Percentiles rank a stretch among this genome's conserved stretches.
phyloP scores from a whole-genome alignment of 2,797 vertebrate species.

The Gambelia wislizenii region DNA sequence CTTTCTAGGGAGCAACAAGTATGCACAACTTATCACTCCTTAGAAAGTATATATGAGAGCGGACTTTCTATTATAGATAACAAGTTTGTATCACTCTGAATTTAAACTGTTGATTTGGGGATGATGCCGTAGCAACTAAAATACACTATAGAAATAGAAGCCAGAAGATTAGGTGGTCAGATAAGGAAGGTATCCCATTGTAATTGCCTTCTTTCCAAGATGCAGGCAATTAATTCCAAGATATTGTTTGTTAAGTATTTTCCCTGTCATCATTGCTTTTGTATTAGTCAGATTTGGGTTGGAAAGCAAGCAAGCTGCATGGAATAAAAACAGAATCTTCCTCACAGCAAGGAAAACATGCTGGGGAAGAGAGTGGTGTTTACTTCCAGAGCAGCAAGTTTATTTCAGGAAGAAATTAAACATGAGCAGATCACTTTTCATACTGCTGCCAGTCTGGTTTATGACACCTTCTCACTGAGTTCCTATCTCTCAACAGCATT shows the following conservation, averaged over 20 bases:
- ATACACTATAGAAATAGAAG: not conserved
- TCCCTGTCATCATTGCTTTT: conserved; percentile 14
- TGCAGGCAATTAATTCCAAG: conserved; percentile 30
- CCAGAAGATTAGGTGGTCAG: not conserved
- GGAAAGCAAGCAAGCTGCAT: conserved; percentile 48
- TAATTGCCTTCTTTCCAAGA: not conserved
- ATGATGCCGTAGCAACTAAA: not conserved
- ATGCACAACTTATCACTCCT: conserved; percentile 37
- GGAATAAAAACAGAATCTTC: not conserved
- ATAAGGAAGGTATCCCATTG: not conserved
- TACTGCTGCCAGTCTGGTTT: not conserved
- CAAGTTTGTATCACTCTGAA: conserved; percentile 20
- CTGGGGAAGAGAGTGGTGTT: conserved; percentile 51
- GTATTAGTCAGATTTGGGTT: conserved; percentile 53
- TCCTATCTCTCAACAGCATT: conserved; percentile 8
- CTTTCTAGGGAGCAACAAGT: conserved; percentile 16
- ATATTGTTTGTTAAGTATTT: conserved; percentile 37
- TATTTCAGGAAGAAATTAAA: conserved; percentile 32
- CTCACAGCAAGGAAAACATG: conserved; percentile 13
- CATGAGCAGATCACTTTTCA: conserved; percentile 4
- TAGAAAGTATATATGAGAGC: fast-evolving
- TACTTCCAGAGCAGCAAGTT: not conserved
- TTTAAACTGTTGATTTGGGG: not conserved
- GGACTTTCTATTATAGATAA: not conserved
- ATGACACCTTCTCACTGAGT: not conserved